Base-by-base conservation (phyloP, 2,888 invertebrate genomes). In the Baronia brevicornis region DNA sequence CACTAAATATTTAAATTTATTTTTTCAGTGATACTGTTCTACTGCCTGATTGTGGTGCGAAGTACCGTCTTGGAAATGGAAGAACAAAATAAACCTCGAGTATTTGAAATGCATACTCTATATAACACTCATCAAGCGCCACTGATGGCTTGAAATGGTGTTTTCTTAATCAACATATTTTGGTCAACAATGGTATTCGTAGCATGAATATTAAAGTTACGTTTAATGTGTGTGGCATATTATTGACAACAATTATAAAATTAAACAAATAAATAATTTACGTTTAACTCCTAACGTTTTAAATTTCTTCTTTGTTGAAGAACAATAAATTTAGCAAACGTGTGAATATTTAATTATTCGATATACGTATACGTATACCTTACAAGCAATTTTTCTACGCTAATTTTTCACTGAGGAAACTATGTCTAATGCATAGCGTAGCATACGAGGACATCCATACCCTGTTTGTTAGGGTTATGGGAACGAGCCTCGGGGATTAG, bases 21-120 rank as follows among this genome's bases (percentile, higher is more conserved):
- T 11, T 34, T 65, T 66, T 17, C 70, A 82, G 82, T 77, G 12
- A 59, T 63, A 1, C 51, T 79, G 12, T 58, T 77, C 22, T 55
- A 68, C 42, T 69, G 65, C 43, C 51, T 79, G 13, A 35, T 78
- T 1, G 55, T 79, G 8, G 74, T 80, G 1, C 51, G 74, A 27
- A 82, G 80, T 44, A 57, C 70, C 0, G 72, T 64, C 37, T 44
- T 77, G 24, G 60, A 77, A 25, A 61, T 80, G 48, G 79, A 74
- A 33, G 80, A 75, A 31, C 46, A 44, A 21, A 60, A 55, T 26
- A 75, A 67, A 18, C 68, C 72, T 1, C 54, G 52, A 3, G 46
- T 45, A 0, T 62, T 62, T 28, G 75, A 80, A 54, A 60, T 82
- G 63, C 64, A 70, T 24, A 66, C 57, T 4, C 51, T 74, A 1